Conservation (phyloP, 1,140 invertebrate genomes). For the Aphaenogaster rudis region DNA sequence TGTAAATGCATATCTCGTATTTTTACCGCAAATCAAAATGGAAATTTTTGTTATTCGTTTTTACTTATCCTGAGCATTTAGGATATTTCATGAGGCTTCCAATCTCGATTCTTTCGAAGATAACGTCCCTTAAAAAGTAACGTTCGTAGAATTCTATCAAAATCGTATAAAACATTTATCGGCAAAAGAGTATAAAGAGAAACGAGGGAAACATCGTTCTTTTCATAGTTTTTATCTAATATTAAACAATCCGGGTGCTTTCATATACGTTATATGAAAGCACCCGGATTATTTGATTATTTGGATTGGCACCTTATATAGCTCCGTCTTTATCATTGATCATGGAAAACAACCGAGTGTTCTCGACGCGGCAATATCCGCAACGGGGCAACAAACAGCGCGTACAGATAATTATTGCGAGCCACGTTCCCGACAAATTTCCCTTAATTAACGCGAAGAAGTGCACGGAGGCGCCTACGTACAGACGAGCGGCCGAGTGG, state of each 20-base stretch:
- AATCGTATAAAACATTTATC: not conserved
- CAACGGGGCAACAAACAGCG: constrained; percentile 32
- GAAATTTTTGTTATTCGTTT: not conserved
- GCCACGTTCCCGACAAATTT: constrained; percentile 71
- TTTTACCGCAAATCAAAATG: not conserved
- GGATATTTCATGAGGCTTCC: not conserved
- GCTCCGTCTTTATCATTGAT: constrained; percentile 45
- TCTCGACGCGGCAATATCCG: constrained; percentile 35
- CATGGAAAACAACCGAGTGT: constrained; percentile 14
- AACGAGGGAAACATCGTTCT: not conserved
- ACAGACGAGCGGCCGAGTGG: constrained; percentile 31
- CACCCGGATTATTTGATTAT: not conserved
- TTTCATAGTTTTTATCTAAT: not conserved
- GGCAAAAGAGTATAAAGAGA: not conserved
- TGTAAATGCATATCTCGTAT: not conserved
- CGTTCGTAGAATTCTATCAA: not conserved
- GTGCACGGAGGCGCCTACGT: constrained; percentile 30
- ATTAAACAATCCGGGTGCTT: too few species aligned
- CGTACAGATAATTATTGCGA: constrained; percentile 60
- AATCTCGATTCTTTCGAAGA: not conserved
- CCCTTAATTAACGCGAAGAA: constrained; percentile 74
- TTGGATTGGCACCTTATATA: not conserved
- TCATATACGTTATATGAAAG: too few species aligned
- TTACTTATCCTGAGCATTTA: not conserved
- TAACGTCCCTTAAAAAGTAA: not conserved